phyloP scores from a whole-genome alignment of 2,113 vertebrate species.

The Polypterus senegalus region DNA sequence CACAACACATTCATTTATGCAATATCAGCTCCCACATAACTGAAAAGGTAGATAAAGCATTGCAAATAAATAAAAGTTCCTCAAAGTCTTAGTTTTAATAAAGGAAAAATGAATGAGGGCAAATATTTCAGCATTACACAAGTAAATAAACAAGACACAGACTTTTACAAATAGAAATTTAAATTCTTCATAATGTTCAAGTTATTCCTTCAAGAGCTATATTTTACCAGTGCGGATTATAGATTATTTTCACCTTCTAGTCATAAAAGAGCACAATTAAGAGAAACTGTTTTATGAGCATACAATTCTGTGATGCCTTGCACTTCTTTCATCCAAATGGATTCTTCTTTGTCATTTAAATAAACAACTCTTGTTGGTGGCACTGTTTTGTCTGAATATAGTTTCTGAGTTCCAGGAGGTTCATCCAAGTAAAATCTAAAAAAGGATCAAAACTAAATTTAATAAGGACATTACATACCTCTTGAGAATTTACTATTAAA shows the following conservation, averaged over 20 bases:
- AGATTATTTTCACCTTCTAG: no score
- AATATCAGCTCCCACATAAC: no score
- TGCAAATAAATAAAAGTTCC: no score
- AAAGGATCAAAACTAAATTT: background rate
- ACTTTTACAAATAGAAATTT: background rate
- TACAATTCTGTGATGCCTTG: slow-evolving; percentile 84
- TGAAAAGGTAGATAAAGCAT: no score
- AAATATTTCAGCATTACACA: background rate
- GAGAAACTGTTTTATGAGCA: slow-evolving; percentile 26
- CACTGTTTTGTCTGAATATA: slow-evolving; percentile 55
- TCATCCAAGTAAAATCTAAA: slow-evolving; percentile 77
- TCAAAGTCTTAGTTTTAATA: no score
- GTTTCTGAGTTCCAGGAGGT: slow-evolving; percentile 59
- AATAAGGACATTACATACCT: background rate
- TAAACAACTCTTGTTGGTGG: slow-evolving; percentile 66
- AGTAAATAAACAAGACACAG: background rate
- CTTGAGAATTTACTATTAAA: background rate
- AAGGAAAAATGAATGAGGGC: no score
- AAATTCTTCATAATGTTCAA: background rate
- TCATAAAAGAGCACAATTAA: background rate
- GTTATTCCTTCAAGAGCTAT: background rate
- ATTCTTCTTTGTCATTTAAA: slow-evolving; percentile 77
- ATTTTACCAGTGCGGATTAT: no score
- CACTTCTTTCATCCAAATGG: slow-evolving; percentile 78
- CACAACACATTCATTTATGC: no score